phyloP scores from a whole-genome alignment of 1,140 invertebrate genomes.

The Zaprionus africanus region DNA sequence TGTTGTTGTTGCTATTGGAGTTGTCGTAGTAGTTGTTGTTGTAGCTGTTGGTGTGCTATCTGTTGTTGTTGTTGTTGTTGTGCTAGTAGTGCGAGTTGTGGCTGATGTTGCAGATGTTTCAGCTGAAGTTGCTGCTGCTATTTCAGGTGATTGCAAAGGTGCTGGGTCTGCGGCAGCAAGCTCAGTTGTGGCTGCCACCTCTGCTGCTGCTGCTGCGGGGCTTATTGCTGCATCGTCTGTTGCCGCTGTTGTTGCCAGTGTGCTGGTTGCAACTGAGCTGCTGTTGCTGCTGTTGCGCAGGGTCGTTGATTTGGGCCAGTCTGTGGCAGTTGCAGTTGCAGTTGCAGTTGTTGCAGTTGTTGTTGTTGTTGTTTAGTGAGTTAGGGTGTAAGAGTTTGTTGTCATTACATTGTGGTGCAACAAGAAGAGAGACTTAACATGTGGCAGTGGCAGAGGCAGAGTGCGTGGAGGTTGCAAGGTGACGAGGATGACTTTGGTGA shows the following conservation, averaged over 20 bases:
- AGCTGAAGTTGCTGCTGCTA: conserved; percentile 25
- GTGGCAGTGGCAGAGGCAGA: conserved; percentile 7
- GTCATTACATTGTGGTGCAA: conserved; percentile 69
- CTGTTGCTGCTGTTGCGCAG: conserved; percentile 51
- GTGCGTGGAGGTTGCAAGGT: conserved; percentile 20
- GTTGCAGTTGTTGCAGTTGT: conserved; percentile 30
- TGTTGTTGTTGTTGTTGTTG: conserved; percentile 42
- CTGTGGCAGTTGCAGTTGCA: conserved; percentile 49
- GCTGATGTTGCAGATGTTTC: too few relatives aligned
- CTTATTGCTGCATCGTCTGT: conserved; percentile 3
- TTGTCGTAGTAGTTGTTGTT: conserved; percentile 37
- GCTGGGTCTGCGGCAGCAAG: conserved; percentile 19
- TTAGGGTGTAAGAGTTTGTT: conserved; percentile 74
- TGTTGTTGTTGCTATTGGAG: conserved; percentile 37
- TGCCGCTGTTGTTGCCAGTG: conserved; percentile 26
- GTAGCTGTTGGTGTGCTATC: conserved; percentile 41
- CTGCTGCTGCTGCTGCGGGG: conserved; percentile 17
- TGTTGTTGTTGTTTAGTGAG: conserved; percentile 61
- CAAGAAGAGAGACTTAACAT: conserved; percentile 62
- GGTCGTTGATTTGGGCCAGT: conserved; percentile 77
- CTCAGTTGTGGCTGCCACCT: conserved; percentile 18
- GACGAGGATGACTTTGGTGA: conserved; percentile 18
- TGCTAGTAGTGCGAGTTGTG: too few relatives aligned
- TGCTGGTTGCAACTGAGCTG: conserved; percentile 37
- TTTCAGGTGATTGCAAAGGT: conserved; percentile 12